Conservation (phyloP, 2,113 vertebrate genomes). For the Notechis scutatus region DNA sequence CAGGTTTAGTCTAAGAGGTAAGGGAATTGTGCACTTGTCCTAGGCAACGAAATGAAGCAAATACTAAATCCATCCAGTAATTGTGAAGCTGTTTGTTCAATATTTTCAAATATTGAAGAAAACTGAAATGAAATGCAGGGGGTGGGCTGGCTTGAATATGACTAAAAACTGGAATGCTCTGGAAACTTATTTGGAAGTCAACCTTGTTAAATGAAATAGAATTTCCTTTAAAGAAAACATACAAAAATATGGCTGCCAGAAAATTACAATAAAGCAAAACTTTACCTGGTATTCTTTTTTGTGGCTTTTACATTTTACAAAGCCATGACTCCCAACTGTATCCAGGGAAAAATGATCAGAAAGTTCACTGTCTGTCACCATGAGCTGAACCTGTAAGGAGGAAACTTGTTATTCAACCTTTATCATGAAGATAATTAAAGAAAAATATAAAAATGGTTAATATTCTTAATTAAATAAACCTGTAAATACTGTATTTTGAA, state of each 20-base stretch:
- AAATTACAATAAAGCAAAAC: constrained; percentile 12
- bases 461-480: neutral
- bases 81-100: neutral
- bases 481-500: neutral
- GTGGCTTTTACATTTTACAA: constrained; percentile 89
- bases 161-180: neutral
- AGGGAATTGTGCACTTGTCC: neutral
- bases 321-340: constrained; percentile 93
- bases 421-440: neutral
- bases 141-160: too few relatives aligned
- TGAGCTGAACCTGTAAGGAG: constrained; percentile 83
- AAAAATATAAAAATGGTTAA: neutral
- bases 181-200: neutral
- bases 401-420: neutral
- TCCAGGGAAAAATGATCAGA: constrained; percentile 95
- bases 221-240: neutral
- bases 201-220: neutral
- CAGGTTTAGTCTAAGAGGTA: neutral
- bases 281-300: constrained; percentile 89
- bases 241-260: neutral
- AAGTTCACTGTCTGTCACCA: constrained; percentile 92
- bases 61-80: neutral
- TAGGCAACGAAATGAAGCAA: neutral
- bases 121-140: neutral
- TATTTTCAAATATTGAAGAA: neutral